A percentile compares a stretch with the other conserved stretches of the same genome.
phyloP scores from a whole-genome alignment of 30 jellyfish, hydroid and myxozoan species.

The Chrysaora quinquecirrha region DNA sequence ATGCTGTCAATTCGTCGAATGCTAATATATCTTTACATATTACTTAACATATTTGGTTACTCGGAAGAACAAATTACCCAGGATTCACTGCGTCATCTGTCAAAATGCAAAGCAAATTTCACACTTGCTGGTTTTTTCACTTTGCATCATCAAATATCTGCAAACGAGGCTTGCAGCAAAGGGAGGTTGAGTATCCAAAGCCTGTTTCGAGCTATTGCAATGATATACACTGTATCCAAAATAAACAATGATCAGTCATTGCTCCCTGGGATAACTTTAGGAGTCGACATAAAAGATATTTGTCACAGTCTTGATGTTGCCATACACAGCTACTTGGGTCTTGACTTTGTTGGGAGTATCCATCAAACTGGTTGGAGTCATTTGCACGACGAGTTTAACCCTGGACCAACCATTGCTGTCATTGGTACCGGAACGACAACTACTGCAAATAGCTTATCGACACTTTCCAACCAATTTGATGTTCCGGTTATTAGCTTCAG shows the following conservation, averaged over 20 bases:
- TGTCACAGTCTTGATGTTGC: constrained; percentile 49
- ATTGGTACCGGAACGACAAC: constrained; percentile 65
- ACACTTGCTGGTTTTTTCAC: constrained; percentile 61
- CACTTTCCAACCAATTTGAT: constrained; percentile 57
- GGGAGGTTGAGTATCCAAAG: constrained; percentile 22
- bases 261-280: constrained; percentile 50
- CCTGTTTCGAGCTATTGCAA: constrained; percentile 62
- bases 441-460: constrained; percentile 63
- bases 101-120: constrained; percentile 56
- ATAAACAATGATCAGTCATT: constrained; percentile 30
- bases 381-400: background rate
- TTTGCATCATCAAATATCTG: background rate
- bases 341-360: constrained; percentile 29
- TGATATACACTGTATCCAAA: constrained; percentile 64
- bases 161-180: constrained; percentile 9
- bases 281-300: constrained; percentile 50
- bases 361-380: background rate
- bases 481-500: constrained; percentile 68
- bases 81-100: background rate
- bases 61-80: background rate
- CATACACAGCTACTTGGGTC: constrained; percentile 9
- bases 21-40: background rate
- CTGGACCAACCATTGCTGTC: constrained; percentile 53
- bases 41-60: background rate
- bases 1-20: background rate